Base-by-base conservation (phyloP, 2,888 invertebrate genomes). In the Phalera bucephala region DNA sequence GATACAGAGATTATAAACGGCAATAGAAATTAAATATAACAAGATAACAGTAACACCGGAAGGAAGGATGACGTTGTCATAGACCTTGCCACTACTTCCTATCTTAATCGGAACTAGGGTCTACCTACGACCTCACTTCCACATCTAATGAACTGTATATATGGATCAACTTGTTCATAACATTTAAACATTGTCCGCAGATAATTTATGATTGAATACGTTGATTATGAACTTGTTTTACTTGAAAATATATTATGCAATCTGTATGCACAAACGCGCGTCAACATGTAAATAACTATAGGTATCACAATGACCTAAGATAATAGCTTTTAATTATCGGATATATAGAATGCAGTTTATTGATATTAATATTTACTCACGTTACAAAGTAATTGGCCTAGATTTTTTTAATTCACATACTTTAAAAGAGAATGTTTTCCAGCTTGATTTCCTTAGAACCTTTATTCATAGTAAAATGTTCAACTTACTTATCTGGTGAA, bases 51-150 rank as follows among this genome's bases (percentile, higher is more conserved):
- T 49, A 41, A 36, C 35, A 61, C 52, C 81, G 85, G 85, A 86
- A 85, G 84, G 75, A 80, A 82, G 78, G 71, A 78, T 75, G 72
- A 43, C 55, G 64, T 57, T 51, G 50, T 40, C 42, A 31, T 3
- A 49, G 63, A 67, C 82, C 85, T 85, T 79, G 82, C 54, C 31
- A 30, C 43, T 28, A 81, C 79, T 86, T 86, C 86, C 86, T 71
- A 63, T 63, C 40, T 47, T 51, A 58, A 65, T 68, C 73, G 74
- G 74, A 77, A 74, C 67, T 61, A 47, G 55, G 44, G 54, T 31
- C n/a, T n/a, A 33, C 10, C 11, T 31, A 29, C 43, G 47, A 41
- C 56, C 47, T 55, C 46, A 45, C 31, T 27, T 35, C 39, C 32
- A 27, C 33, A 42, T 43, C 52, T 62, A 64, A 64, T 68, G 59